Base-by-base conservation (phyloP, 1,140 invertebrate species). In the Drosophila nasuta region DNA sequence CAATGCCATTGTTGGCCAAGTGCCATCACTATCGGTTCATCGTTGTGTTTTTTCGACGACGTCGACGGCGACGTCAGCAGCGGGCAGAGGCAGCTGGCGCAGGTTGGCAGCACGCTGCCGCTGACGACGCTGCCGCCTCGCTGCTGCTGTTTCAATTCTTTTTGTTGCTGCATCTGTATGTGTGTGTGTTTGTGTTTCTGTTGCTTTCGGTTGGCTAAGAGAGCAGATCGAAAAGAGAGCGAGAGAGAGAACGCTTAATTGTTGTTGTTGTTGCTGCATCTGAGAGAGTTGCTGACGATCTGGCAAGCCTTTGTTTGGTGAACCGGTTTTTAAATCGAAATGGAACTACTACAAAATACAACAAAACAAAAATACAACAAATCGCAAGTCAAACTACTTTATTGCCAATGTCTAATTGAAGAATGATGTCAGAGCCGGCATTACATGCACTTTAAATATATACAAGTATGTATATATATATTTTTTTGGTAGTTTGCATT, bases 1-100 rank as follows among this genome's bases (percentile, higher is more conserved):
- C 95, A 95, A 87, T 97, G 97, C 96, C 96, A 97, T 91, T 97
- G 96, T 88, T 97, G 96, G 60, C 94, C 95, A 58, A 97, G 93
- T 13, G 97, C 96, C 77, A 89, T 88, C 1, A 91, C 82, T 28
- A 89, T 89, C 11, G 86, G 83, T 52, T 91, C 91, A 66, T 81
- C 91, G 35, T 51, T 81, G 56, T 85, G 77, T 52, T 48, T 69
- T 33, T 77, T 38, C 35, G 35, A 8, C 2, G 35, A 38, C 7
- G 33, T 7, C 33, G 33, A 33, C 33, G 33, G 33, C 35, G 35
- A 8, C 25, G 77, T 77, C 49, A 80, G 51, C 28, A 90, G 46
- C 43, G 77, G 81, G 15, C 81, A 80, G n/a, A 80, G 86, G 25
- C 85, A 89, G 54, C 88, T 77, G 56, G 81, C 86, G 49, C 85